Evolutionary conservation across 2,888 invertebrate genomes (phyloP), one percentile per base, ranked within the genome.

Genomic region (Elmis aenea): DNA sequence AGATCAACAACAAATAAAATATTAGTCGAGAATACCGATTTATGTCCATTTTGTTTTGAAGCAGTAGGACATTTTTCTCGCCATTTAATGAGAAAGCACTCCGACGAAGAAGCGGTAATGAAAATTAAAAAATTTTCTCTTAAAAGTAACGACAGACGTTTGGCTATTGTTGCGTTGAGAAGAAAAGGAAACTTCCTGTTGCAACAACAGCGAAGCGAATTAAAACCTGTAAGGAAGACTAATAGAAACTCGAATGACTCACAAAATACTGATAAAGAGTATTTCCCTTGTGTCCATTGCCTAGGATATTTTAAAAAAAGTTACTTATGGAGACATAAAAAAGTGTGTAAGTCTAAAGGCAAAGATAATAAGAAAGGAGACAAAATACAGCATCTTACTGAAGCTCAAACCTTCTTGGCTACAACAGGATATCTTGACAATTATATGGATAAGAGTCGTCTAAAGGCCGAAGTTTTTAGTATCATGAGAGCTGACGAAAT

Each of bases 251-350:
- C 5, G 5, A 8, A 10, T 5, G n/a, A n/a, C n/a, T 8, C 8
- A 11, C 21, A 8, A 4, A 36, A 23, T 2, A 4, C 3, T 18
- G 5, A 30, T 6, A 24, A 22, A 5, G 13, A 22, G 4, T 38
- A 33, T 20, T 27, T 14, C 11, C 25, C 15, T 4, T 39, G 39
- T 26, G 25, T 14, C 1, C 9, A 22, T 8, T 39, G 39, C 18
- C 13, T 39, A 8, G 34, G 39, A 8, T 29, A 14, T 25, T 34
- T 29, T 34, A 39, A 28, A 29, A 39, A 39, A 29, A 20, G 5
- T n/a, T 34, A 34, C 12, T 14, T 39, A 9, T 39, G 34, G 33
- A 22, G 39, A 9, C 39, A 39, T 29, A 29, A 14, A 13, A 39
- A 34, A 25, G 20, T 8, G n/a, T 39, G 39, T 13, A 18, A 24